These are phyloP conservation scores for Drosophila rubida DNA, from an alignment of 2,888 invertebrate genomes.

Conservation along the genomic window DNA sequence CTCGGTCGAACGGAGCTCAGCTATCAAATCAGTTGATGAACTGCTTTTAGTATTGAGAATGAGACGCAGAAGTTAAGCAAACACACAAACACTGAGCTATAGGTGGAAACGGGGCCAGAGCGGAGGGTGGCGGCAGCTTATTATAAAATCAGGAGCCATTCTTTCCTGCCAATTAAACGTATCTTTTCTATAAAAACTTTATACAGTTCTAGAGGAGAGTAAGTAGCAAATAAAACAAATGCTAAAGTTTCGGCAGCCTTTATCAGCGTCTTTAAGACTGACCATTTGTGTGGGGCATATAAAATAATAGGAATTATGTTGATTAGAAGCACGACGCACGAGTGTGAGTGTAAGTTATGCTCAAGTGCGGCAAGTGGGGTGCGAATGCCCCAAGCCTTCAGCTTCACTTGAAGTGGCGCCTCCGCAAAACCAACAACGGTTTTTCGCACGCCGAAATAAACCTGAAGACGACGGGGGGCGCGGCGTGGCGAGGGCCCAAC, in stretches of 20 bases:
- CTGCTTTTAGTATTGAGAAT: constrained; percentile 7
- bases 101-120: constrained; percentile 4
- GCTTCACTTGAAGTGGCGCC: constrained; percentile 29
- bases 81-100: neutral
- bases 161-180: neutral
- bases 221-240: too few species aligned
- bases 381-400: constrained; percentile 44
- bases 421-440: constrained; percentile 8
- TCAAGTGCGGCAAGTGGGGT: constrained; percentile 42
- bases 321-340: constrained; percentile 48
- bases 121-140: neutral
- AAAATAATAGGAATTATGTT: constrained; percentile 63
- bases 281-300: constrained; percentile 43
- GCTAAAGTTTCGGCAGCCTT: too few species aligned
- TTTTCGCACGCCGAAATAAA: constrained; percentile 46
- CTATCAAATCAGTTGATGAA: constrained; percentile 53
- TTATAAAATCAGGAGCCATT: constrained; percentile 1
- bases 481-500: constrained; percentile 1
- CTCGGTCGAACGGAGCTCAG: constrained; percentile 17
- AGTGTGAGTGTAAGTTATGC: constrained; percentile 23
- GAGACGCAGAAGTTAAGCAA: neutral
- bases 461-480: neutral
- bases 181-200: neutral
- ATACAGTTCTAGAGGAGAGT: too few species aligned
- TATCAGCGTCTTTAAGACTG: constrained; percentile 19